Percentiles rank a stretch among this genome's conserved stretches.
These are phyloP conservation scores for Itoplectis maculator DNA, from an alignment of 2,888 invertebrate species.

Conservation along the genomic window DNA sequence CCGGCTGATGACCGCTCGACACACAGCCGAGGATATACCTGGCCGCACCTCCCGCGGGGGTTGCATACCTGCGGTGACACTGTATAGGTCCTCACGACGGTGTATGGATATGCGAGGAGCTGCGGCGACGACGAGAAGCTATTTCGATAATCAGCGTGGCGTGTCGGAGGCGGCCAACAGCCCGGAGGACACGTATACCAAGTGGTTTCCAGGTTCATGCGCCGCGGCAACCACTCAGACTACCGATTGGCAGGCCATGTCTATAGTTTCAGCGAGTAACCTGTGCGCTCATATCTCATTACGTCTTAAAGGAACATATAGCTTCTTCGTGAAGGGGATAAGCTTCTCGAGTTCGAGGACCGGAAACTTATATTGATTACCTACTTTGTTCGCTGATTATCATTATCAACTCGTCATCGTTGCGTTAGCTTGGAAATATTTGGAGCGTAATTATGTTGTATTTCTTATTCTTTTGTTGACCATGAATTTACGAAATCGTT, in stretches of 20 bases:
- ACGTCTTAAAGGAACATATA: conserved; percentile 22
- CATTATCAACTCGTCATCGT: neutral
- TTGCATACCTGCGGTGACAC: conserved; percentile 51
- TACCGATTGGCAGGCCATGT: neutral
- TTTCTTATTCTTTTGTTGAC: no score
- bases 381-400: neutral
- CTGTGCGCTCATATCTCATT: conserved; percentile 30
- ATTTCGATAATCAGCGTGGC: conserved; percentile 67
- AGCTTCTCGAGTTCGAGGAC: neutral
- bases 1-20: conserved; percentile 61
- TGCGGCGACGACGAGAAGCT: conserved; percentile 60
- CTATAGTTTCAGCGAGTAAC: neutral
- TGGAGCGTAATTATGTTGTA: no score
- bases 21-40: conserved; percentile 30
- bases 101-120: conserved; percentile 62
- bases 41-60: conserved; percentile 55
- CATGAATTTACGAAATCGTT: no score
- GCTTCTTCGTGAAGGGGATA: neutral
- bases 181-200: conserved; percentile 35
- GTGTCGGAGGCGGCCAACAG: conserved; percentile 53
- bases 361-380: no score
- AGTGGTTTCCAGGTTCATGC: conserved; percentile 33
- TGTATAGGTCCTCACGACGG: conserved; percentile 30
- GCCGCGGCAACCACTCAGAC: conserved; percentile 30
- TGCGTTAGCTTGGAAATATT: neutral